These are phyloP conservation scores for Anoplopoma fimbria DNA, from an alignment of 2,113 vertebrate species.

Conservation along the genomic window DNA sequence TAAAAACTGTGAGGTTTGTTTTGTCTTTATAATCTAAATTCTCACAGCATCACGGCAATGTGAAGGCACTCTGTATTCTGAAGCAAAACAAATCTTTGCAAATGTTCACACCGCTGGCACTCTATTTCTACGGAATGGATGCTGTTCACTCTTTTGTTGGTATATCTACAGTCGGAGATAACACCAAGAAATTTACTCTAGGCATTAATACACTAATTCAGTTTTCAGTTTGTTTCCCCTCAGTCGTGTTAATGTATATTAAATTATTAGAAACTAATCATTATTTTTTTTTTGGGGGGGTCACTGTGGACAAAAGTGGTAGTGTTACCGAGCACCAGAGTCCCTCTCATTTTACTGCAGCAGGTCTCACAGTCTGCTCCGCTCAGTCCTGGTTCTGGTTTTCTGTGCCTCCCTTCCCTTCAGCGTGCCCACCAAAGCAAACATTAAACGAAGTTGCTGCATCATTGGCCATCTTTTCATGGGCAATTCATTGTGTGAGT, in stretches of 20 bases:
- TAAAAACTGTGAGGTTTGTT: background rate
- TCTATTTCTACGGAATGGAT: slow-evolving; percentile 40
- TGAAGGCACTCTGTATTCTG: background rate
- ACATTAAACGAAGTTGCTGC: background rate
- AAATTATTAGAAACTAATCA: background rate
- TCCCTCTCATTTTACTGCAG: background rate
- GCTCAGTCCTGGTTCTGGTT: too few species aligned
- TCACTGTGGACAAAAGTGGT: background rate
- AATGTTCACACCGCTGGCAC: background rate
- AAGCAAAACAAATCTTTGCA: background rate
- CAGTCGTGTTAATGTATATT: background rate
- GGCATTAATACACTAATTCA: background rate
- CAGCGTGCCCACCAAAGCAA: too few species aligned
- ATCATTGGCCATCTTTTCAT: background rate
- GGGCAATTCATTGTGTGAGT: background rate
- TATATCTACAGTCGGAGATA: background rate
- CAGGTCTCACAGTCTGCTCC: too few species aligned
- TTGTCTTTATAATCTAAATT: slow-evolving; percentile 1
- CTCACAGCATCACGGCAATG: background rate
- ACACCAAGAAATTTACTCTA: background rate
- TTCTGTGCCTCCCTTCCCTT: too few species aligned
- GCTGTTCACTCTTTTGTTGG: slow-evolving; percentile 21
- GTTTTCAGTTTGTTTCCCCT: background rate
- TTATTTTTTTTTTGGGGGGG: background rate
- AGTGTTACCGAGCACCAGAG: background rate